Base-by-base conservation (phyloP, 2,113 vertebrate species). In the Nothoprocta perdicaria region DNA sequence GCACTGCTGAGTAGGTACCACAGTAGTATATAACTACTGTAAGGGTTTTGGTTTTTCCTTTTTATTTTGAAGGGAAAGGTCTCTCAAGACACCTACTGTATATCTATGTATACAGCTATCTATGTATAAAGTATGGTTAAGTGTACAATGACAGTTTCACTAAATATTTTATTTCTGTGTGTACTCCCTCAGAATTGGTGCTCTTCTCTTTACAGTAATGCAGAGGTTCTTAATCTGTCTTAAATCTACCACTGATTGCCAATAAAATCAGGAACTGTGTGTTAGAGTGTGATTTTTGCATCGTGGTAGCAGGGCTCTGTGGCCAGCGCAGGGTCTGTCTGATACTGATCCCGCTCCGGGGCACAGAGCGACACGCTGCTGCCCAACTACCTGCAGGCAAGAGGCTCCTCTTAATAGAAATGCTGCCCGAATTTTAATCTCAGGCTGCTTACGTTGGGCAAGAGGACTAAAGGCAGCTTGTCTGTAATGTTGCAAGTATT, bases 191-290 rank as follows among this genome's bases (percentile, higher is more conserved):
- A 67, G 78, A 96, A 94, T 67, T 89, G 95, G 95, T 94, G 94
- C 94, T 96, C 92, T 96, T 91, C 96, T 94, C 94, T 88, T 94
- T 95, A 93, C 92, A 84, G 77, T 90, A 77, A 94, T 90, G 50
- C 78, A 94, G 23, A 87, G 80, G 29, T 75, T 97, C 96, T 95
- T 84, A 94, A 94, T 76, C 94, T 95, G 86, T 86, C 84, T 94
- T 80, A 69, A 96, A 77, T 90, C 72, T 95, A 27, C 83, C 79
- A 60, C 5, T 69, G 76, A 96, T 98, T 96, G 95, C 95, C 86
- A 97, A 96, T 97, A 97, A 97, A 97, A 93, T 63, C 75, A 91
- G 89, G 93, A 96, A 92, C 48, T 53, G 3, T 62, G 84, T 86
- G 15, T 93, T 41, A 19, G 65, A 91, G 24, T 48, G 52, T 95